Evolutionary conservation across 2,888 invertebrate species (phyloP).

Genomic region (Callyntrura sp.): DNA sequence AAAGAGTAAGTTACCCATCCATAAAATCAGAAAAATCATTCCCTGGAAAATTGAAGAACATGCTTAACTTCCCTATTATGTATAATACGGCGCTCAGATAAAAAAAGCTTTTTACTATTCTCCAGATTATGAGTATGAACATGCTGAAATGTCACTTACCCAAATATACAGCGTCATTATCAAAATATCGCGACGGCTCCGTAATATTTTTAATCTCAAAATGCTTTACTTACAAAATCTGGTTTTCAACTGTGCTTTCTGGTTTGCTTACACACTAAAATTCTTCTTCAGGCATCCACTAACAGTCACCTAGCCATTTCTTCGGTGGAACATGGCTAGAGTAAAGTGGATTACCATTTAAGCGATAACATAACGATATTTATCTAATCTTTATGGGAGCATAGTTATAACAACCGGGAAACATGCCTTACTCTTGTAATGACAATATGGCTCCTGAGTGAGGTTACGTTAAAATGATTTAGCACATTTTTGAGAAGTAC

Average conservation of each 20-base stretch:
- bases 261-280: too few species aligned
- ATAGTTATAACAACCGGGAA: too few species aligned
- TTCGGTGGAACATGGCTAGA: neutral
- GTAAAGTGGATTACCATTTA: neutral
- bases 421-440: too few species aligned
- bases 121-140: neutral
- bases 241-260: neutral
- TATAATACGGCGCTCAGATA: neutral
- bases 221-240: neutral
- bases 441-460: too few species aligned
- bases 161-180: neutral
- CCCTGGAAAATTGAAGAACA: conserved; percentile 68
- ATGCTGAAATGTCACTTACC: neutral
- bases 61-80: neutral
- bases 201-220: conserved; percentile 3
- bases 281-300: too few species aligned
- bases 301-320: too few species aligned
- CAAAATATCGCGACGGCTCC: conserved; percentile 18
- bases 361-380: too few species aligned
- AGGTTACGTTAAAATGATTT: too few species aligned
- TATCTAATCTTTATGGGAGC: too few species aligned
- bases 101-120: neutral
- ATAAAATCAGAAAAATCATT: conserved; percentile 75
- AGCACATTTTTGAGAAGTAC: too few species aligned
- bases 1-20: conserved; percentile 50